These are phyloP conservation scores for Hyposmocoma kahamanoa DNA, from an alignment of 1,140 invertebrate genomes.

Conservation along the genomic window DNA sequence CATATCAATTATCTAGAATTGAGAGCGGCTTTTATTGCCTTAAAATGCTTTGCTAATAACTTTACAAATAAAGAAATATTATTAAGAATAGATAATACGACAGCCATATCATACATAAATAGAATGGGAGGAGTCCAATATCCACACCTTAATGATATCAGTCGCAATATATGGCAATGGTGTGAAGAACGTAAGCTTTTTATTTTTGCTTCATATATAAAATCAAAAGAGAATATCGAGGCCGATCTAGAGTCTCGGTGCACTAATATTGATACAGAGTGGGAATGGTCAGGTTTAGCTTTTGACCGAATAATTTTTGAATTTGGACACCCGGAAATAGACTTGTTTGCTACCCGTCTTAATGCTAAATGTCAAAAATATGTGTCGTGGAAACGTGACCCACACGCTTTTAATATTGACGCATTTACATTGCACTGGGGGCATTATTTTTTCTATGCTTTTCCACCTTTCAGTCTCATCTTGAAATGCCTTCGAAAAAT, in stretches of 20 bases:
- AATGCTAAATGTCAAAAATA: conserved; percentile 11
- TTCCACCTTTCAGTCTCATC: conserved; percentile 10
- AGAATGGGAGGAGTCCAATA: conserved; percentile 13
- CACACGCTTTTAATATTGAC: conserved; percentile 8
- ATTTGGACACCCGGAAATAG: conserved; percentile 10
- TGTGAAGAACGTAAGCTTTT: conserved; percentile 7
- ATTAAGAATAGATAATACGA: conserved; percentile 11
- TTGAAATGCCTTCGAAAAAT: conserved; percentile 14
- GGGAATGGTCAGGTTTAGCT: conserved; percentile 1
- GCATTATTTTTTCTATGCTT: conserved; percentile 5
- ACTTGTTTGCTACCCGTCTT: conserved; percentile 10
- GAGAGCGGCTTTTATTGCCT: conserved; percentile 8
- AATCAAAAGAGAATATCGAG: conserved; percentile 8
- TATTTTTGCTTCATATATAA: conserved; percentile 15
- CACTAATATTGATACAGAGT: conserved; percentile 11
- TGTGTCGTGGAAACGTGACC: conserved; percentile 7
- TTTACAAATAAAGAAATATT: conserved; percentile 7
- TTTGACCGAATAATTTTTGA: neutral
- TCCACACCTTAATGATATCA: conserved; percentile 4
- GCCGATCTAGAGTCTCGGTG: conserved; percentile 10
- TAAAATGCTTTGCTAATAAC: conserved; percentile 9
- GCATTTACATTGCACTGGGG: conserved; percentile 7
- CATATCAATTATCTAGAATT: conserved; percentile 16
- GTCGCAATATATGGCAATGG: conserved; percentile 8
- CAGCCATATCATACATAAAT: conserved; percentile 11